Evolutionary conservation across 1,140 invertebrate species (phyloP), one percentile per base, ranked within the genome.

Genomic region (Holotrichia oblita): DNA sequence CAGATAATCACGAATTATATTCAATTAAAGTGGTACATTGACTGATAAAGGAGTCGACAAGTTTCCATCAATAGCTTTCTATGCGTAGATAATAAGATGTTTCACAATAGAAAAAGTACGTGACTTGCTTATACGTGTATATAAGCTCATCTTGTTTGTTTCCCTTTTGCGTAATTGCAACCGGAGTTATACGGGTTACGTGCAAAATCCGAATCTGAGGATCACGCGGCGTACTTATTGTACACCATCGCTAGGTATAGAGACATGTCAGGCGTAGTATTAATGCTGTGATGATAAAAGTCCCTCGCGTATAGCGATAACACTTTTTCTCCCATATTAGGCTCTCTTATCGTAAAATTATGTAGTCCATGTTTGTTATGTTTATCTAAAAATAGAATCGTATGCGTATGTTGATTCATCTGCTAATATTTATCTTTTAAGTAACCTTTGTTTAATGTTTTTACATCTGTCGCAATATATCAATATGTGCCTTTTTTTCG

Each of bases 391-490:
- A 69, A 69, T 69, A 69, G 61, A 69, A 69, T 69, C 27, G 22
- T 12, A 69, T 55, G 48, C 4, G 12, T 34, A 20, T 34, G 61
- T 69, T 69, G 61, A 69, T 69, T 69, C 61, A 69, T 69, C 61
- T 69, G 61, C 22, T 69, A 69, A 69, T 69, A 69, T 69, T 69
- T 69, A 69, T 69, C 61, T 69, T 69, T 69, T 34, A 69, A 69
- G 61, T 22, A 69, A 69, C 61, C 61, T 69, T 69, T 69, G 61
- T 69, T 69, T 69, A 34, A 69, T 69, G 61, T 69, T 69, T 69
- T 69, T 69, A 69, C 61, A 69, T 69, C 61, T 69, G 61, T 69
- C 61, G 61, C 61, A 69, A 69, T 69, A 69, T 69, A 69, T 27
- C 61, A 69, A 69, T n/a, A n/a, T 69, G 61, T 64, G 17, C 24